A percentile compares a stretch with the other conserved stretches of the same genome.
Evolutionary conservation across 2,888 invertebrate species (phyloP).

Genomic region (Nudaria mundana): DNA sequence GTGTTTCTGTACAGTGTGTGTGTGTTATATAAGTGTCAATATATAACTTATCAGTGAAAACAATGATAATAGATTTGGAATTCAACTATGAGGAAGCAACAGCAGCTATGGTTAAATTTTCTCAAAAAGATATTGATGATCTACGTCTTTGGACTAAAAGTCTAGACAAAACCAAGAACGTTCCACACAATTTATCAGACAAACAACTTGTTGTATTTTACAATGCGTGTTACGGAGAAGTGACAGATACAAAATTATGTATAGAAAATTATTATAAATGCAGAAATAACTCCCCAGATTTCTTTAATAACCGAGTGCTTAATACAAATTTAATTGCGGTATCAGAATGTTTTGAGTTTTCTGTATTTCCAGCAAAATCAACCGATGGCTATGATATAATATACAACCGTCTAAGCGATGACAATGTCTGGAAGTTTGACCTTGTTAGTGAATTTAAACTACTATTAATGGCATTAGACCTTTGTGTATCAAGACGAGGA

Average conservation of each 20-base stretch:
- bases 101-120: slow-evolving; percentile 70
- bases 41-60: too few species aligned
- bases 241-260: slow-evolving; percentile 82
- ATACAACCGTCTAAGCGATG: neutral
- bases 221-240: slow-evolving; percentile 83
- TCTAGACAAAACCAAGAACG: slow-evolving; percentile 68
- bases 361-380: slow-evolving; percentile 3
- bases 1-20: too few species aligned
- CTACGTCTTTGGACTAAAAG: slow-evolving; percentile 68
- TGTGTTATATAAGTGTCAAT: too few species aligned
- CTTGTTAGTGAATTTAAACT: neutral
- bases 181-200: slow-evolving; percentile 75
- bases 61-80: slow-evolving; percentile 66
- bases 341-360: slow-evolving; percentile 55
- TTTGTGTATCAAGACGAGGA: slow-evolving; percentile 60
- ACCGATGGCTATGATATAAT: slow-evolving; percentile 6
- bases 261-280: slow-evolving; percentile 83
- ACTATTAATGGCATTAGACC: slow-evolving; percentile 8
- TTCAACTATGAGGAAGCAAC: slow-evolving; percentile 66
- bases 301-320: slow-evolving; percentile 82
- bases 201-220: slow-evolving; percentile 85
- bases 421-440: slow-evolving; percentile 1
- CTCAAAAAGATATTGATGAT: slow-evolving; percentile 67
- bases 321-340: slow-evolving; percentile 68
- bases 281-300: slow-evolving; percentile 81